These are phyloP conservation scores for Oscheius sp. DNA, from an alignment of 1,140 invertebrate genomes.

Conservation along the genomic window DNA sequence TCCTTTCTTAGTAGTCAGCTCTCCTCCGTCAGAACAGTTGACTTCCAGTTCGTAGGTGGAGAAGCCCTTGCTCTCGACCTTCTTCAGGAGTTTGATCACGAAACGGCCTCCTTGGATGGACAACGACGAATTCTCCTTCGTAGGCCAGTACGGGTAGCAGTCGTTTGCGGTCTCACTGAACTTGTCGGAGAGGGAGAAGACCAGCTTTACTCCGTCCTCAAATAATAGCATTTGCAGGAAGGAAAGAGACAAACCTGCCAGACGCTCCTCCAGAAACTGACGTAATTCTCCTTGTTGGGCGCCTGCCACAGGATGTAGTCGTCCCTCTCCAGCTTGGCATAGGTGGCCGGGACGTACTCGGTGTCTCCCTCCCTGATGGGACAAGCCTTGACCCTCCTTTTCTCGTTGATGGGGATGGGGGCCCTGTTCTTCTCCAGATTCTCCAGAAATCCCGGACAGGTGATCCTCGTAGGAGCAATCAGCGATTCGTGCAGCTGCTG, in stretches of 20 bases:
- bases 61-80: background rate
- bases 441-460: background rate
- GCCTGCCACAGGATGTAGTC: background rate
- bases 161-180: background rate
- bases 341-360: background rate
- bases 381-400: background rate
- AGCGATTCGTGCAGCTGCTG: background rate
- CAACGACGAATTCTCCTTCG: background rate
- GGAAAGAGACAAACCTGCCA: too few relatives aligned
- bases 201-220: background rate
- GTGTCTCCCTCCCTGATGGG: background rate
- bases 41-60: background rate
- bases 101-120: background rate
- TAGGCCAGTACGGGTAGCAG: background rate
- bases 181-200: background rate
- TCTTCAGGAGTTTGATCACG: background rate
- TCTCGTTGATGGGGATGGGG: background rate
- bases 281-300: background rate
- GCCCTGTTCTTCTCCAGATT: background rate
- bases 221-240: too few relatives aligned
- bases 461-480: background rate
- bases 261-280: background rate
- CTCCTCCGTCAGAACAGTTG: background rate
- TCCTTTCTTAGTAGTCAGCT: background rate
- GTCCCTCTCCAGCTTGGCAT: background rate